A percentile compares a stretch with the other conserved stretches of the same genome.
Evolutionary conservation across 1,140 invertebrate species (phyloP).

Genomic region (Drosophila bipectinata): DNA sequence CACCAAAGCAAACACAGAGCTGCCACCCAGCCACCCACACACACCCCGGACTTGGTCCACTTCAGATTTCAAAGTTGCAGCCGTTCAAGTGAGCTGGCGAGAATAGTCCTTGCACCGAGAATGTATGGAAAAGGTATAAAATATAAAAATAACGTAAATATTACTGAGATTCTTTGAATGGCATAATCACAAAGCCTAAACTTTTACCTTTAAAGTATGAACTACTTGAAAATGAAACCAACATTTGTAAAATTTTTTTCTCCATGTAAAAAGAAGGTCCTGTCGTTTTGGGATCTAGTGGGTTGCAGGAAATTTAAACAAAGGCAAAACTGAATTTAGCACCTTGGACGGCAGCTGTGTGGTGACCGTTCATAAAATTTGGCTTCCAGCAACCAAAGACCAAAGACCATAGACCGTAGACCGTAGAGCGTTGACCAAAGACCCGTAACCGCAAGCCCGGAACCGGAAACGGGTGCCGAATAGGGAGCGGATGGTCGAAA

Average conservation of each 20-base stretch:
- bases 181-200: neutral
- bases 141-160: neutral
- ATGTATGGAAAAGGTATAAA: neutral
- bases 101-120: conserved; percentile 33
- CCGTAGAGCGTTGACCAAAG: conserved; percentile 7
- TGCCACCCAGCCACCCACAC: conserved; percentile 6
- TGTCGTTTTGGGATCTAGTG: neutral
- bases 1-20: conserved; percentile 51
- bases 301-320: conserved; percentile 45
- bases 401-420: conserved; percentile 2
- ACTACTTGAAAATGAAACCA: neutral
- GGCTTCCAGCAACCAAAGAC: conserved; percentile 26
- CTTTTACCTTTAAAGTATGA: neutral
- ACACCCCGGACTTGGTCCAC: conserved; percentile 45
- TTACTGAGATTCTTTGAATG: neutral
- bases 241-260: neutral
- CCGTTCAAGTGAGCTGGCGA: conserved; percentile 49
- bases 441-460: conserved; percentile 42
- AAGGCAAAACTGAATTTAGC: conserved; percentile 42
- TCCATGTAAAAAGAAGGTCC: neutral
- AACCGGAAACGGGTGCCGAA: conserved; percentile 19
- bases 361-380: conserved; percentile 48
- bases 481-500: neutral
- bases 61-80: conserved; percentile 53
- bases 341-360: conserved; percentile 33